Evolutionary conservation across 1,140 invertebrate species (phyloP).

Genomic region (Campoletis sonorensis): DNA sequence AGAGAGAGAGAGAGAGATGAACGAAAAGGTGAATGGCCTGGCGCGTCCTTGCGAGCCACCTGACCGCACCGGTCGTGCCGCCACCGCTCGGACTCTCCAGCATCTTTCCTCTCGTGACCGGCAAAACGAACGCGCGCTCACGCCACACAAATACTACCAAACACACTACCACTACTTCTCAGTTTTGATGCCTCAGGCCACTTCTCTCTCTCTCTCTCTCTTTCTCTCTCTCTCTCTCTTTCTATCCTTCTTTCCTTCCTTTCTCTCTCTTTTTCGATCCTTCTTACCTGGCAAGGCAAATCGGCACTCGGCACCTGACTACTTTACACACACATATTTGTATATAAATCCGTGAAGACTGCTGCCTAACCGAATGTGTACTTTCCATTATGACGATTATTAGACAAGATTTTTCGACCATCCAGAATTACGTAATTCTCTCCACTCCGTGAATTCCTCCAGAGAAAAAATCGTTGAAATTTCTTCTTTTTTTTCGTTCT

Average conservation of each 20-base stretch:
- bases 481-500: too few relatives aligned
- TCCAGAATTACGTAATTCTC: not conserved
- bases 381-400: conserved; percentile 21
- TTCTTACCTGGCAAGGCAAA: conserved; percentile 23
- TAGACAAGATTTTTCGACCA: not conserved
- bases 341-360: conserved; percentile 41
- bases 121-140: conserved; percentile 45
- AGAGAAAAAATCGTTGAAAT: not conserved
- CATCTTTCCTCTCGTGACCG: conserved; percentile 64
- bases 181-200: conserved; percentile 27
- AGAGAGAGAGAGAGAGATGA: conserved; percentile 25
- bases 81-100: conserved; percentile 71
- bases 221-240: conserved; percentile 12
- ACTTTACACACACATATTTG: conserved; percentile 2
- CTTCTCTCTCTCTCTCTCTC: conserved; percentile 2
- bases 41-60: conserved; percentile 77
- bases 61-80: conserved; percentile 75
- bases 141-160: not conserved
- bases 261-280: conserved; percentile 20
- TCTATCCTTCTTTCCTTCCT: not conserved
- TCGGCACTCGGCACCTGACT: conserved; percentile 28
- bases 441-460: not conserved
- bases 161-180: not conserved
- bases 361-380: conserved; percentile 64
- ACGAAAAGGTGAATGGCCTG: conserved; percentile 74